Base-by-base conservation (phyloP, 2,797 vertebrate genomes). In the Luscinia luscinia region DNA sequence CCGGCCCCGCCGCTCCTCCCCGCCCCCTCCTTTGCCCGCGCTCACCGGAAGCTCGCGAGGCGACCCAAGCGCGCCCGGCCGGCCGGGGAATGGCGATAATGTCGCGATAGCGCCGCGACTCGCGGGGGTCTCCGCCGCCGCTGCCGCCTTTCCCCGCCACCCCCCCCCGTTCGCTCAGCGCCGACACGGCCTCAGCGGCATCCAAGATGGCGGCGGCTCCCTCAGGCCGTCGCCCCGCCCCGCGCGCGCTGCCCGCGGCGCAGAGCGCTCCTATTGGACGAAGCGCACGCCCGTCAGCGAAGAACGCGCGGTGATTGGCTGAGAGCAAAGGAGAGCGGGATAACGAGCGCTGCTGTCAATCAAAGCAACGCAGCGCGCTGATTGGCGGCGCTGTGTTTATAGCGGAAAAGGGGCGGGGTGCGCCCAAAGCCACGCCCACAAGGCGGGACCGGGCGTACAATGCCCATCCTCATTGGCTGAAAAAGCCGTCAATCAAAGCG, bases 231-330 rank as follows among this genome's bases (percentile, higher is more conserved):
- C 18, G 54, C 70, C 41, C 54, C 70, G 70, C 70, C 70, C 54
- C 54, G 11, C 4, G 10, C 18, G 40, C 54, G 51, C 23, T 30
- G 4, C 5, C 28, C 22, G n/a, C n/a, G 26, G 28, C 12, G 5
- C 12, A 12, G 12, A 9, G 32, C 32, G 15, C n/a, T 6, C 20
- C 5, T 9, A 58, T 74, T 74, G 41, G 54, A 0, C 2, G 7
- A 30, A 13, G 1, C 2, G n/a, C 11, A 0, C 11, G 70, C 5
- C 52, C 1, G 4, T 57, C 69, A 23, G 2, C 6, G 2, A 22
- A 5, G 0, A 2, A 2, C 36, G 6, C 3, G 0, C 20, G 32
- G 8, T 36, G 69, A 73, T 46, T 73, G 52, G 41, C 2, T 20
- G 4, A 4, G 1, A 11, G 18, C 1, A 6, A 6, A 3, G 5